Evolutionary conservation across 1,140 invertebrate genomes (phyloP).

Genomic region (Zelostemma sp.): DNA sequence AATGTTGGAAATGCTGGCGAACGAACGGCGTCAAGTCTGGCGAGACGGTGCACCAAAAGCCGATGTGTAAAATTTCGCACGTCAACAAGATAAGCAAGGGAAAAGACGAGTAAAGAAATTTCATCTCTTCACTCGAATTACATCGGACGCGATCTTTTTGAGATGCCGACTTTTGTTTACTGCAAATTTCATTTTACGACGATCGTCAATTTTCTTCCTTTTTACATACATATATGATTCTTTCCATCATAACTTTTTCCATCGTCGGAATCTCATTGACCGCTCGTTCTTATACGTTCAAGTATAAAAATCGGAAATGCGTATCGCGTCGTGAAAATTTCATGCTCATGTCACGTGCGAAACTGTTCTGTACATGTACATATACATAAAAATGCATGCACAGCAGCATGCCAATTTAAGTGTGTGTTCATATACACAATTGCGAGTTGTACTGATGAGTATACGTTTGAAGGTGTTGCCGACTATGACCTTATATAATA

Average conservation of each 20-base stretch:
- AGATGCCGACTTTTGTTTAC: neutral
- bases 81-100: constrained; percentile 63
- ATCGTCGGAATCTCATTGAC: neutral
- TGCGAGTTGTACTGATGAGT: constrained; percentile 25
- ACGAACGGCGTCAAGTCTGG: constrained; percentile 30
- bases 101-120: constrained; percentile 54
- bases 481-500: constrained; percentile 23
- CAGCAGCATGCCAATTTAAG: constrained; percentile 56
- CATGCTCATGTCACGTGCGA: constrained; percentile 37
- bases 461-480: constrained; percentile 21
- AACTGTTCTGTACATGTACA: constrained; percentile 32
- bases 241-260: too few relatives aligned
- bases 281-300: constrained; percentile 12
- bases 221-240: too few relatives aligned
- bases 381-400: constrained; percentile 54
- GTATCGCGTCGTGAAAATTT: constrained; percentile 28
- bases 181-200: too few relatives aligned
- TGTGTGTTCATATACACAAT: constrained; percentile 26
- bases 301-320: constrained; percentile 28
- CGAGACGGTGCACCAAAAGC: constrained; percentile 45
- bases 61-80: constrained; percentile 61
- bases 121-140: constrained; percentile 3
- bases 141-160: neutral
- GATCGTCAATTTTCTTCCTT: too few relatives aligned
- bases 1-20: constrained; percentile 9